phyloP scores from a whole-genome alignment of 2,113 vertebrate genomes.

The Acrocephalus arundinaceus region DNA sequence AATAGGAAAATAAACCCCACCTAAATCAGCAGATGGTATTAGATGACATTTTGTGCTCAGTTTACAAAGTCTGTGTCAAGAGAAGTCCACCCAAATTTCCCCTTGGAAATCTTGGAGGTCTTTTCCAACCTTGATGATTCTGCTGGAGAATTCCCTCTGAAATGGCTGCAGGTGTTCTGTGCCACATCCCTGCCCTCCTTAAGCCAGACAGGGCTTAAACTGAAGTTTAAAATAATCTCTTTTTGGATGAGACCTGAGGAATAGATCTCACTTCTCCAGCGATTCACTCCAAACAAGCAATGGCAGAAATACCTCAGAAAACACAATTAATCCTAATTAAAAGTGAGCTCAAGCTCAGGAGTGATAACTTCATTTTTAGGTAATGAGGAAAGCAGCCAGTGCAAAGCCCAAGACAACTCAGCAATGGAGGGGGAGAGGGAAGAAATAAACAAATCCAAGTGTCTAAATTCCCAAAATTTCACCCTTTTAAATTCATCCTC shows the following conservation, averaged over 20 bases:
- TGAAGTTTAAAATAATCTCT: not conserved
- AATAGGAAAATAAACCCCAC: not conserved
- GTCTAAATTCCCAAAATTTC: not conserved
- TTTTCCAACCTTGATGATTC: not conserved
- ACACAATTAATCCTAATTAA: not conserved
- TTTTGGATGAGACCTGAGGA: not conserved
- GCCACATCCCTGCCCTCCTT: accelerated
- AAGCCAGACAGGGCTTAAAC: not conserved
- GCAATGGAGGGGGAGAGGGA: not conserved
- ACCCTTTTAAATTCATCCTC: not conserved
- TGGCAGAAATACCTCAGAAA: not conserved
- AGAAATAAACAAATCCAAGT: not conserved
- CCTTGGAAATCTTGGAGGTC: not conserved
- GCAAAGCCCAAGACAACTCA: not conserved
- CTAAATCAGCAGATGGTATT: not conserved
- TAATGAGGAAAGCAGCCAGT: not conserved
- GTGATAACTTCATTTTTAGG: not conserved
- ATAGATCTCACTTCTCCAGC: not conserved
- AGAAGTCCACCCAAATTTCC: not conserved
- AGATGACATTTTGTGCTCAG: not conserved
- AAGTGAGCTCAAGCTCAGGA: not conserved
- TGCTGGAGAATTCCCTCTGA: not conserved
- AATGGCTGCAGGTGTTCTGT: not conserved
- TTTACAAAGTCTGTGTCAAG: not conserved
- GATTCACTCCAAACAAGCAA: not conserved